Evolutionary conservation across 2,888 invertebrate species (phyloP).

Genomic region (Drosophila seclusa): DNA sequence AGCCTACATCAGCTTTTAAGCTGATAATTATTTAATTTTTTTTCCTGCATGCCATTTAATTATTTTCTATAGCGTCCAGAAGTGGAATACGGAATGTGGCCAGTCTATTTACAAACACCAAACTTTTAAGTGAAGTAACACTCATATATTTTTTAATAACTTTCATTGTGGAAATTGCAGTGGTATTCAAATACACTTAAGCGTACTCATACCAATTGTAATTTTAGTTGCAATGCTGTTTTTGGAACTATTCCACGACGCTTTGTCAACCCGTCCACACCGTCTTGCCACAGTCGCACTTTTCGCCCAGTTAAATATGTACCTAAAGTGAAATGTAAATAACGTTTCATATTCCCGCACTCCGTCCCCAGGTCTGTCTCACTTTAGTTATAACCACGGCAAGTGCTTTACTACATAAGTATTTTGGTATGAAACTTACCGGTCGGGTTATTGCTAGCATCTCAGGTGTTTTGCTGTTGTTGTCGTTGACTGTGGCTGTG

Average conservation of each 20-base stretch:
- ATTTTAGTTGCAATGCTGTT: not conserved
- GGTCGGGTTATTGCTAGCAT: conserved; percentile 48
- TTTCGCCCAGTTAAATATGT: conserved; percentile 43
- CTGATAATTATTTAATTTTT: not conserved
- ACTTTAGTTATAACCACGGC: conserved; percentile 29
- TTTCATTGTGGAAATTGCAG: not conserved
- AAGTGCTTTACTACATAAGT: conserved; percentile 48
- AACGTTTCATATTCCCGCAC: conserved; percentile 23
- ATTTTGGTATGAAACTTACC: conserved; percentile 68
- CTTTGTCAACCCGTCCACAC: conserved; percentile 2
- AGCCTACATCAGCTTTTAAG: not conserved
- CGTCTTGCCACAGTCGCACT: conserved; percentile 1
- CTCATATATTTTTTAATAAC: conserved; percentile 3
- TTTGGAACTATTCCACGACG: not conserved
- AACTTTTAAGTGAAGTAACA: not conserved
- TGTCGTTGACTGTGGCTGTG: conserved; percentile 19
- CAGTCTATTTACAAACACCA: not conserved
- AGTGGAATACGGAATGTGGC: not conserved
- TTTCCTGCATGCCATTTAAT: not conserved
- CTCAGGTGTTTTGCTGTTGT: conserved; percentile 47
- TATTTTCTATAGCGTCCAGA: not conserved
- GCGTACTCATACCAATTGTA: not conserved
- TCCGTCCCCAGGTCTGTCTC: not conserved
- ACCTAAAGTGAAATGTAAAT: conserved; percentile 66
- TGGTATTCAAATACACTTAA: conserved; percentile 1